A percentile compares a stretch with the other conserved stretches of the same genome.
Evolutionary conservation across 1,140 invertebrate species (phyloP).

Genomic region (Trichonephila clavata): DNA sequence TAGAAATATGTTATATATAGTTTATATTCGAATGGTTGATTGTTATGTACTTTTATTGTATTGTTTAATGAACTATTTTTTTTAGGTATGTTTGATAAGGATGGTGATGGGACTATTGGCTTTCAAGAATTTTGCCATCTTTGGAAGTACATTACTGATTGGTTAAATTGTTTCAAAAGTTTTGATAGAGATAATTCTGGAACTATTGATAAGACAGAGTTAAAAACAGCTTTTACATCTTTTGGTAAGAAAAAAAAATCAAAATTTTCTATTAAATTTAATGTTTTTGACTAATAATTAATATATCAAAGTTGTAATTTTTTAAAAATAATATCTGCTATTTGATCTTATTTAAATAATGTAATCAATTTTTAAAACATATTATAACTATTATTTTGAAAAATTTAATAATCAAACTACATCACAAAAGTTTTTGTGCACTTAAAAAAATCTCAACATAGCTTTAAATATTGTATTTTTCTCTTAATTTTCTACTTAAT

Average conservation of each 20-base stretch:
- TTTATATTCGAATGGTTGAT: neutral
- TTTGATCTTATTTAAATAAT: too few species aligned
- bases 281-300: too few species aligned
- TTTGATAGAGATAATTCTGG: conserved; percentile 95
- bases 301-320: too few species aligned
- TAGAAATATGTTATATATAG: too few species aligned
- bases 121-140: conserved; percentile 97
- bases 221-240: conserved; percentile 92
- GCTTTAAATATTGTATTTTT: too few species aligned
- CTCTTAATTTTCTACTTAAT: too few species aligned
- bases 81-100: conserved; percentile 94
- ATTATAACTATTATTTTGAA: too few species aligned
- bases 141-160: conserved; percentile 99
- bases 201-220: conserved; percentile 94
- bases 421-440: too few species aligned
- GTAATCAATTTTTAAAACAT: too few species aligned
- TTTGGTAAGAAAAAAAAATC: conserved; percentile 84
- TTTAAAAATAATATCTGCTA: too few species aligned
- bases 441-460: too few species aligned
- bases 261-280: neutral
- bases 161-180: conserved; percentile 96
- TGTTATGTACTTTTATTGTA: neutral
- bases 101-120: conserved; percentile 92
- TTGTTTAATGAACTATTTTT: neutral
- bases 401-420: too few species aligned